Percentiles rank a stretch among this genome's conserved stretches.
phyloP scores from a whole-genome alignment of 2,113 vertebrate species.

The Rhinogobius similis region DNA sequence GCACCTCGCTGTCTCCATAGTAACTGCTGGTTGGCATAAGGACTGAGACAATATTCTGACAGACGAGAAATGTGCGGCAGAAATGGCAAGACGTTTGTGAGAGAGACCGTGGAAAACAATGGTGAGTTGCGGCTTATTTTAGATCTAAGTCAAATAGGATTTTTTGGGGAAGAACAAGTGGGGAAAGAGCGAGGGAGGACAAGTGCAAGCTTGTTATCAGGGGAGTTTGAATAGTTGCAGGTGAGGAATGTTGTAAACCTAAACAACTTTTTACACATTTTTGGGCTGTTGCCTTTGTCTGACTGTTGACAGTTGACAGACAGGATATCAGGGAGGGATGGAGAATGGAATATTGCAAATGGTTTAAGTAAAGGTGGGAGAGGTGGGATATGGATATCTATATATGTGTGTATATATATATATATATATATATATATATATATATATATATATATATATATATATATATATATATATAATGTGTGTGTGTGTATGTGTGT shows the following conservation, averaged over 20 bases:
- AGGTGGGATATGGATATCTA: too few relatives aligned
- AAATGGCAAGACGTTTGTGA: slow-evolving; percentile 32
- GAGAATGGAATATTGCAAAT: background rate
- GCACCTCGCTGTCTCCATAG: slow-evolving; percentile 66
- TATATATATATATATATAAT: too few relatives aligned
- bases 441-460: too few relatives aligned
- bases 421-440: too few relatives aligned
- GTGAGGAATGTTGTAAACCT: background rate
- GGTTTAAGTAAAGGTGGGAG: background rate
- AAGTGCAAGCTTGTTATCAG: background rate
- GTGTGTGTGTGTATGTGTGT: too few relatives aligned
- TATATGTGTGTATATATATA: too few relatives aligned
- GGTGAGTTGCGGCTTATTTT: background rate
- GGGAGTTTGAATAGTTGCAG: background rate
- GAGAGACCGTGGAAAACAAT: slow-evolving; percentile 5
- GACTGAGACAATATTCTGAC: slow-evolving; percentile 33
- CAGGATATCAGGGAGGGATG: background rate
- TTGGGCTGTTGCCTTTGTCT: background rate
- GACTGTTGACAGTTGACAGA: background rate
- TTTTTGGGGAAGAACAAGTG: background rate
- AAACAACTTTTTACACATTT: background rate
- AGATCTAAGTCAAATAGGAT: background rate
- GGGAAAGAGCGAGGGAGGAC: background rate
- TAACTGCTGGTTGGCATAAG: slow-evolving; percentile 65
- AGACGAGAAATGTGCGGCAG: slow-evolving; percentile 39